Base-by-base conservation (phyloP, 2,113 vertebrate species). In the Melospiza melodia region DNA sequence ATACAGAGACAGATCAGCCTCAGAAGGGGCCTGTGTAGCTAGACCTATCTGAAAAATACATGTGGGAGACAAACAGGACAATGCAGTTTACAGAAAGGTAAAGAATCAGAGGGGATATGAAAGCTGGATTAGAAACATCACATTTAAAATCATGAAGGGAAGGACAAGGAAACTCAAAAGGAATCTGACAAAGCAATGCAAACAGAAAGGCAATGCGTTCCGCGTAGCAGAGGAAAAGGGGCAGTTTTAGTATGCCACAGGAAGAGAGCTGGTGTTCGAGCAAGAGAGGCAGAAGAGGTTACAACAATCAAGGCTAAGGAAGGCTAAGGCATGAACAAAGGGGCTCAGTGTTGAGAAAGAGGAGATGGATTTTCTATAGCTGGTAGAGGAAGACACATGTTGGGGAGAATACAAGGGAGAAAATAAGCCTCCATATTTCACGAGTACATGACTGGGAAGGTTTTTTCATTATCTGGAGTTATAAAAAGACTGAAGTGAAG, bases 391-490 rank as follows among this genome's bases (percentile, higher is more conserved):
- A 89, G 27, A 87, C 79, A 89, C 76, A 76, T 25, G 13, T 31
- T 63, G 48, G 33, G 43, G 17, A 96, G 31, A 86, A 91, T 30
- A 59, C 41, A 69, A 83, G 37, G 28, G 31, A 88, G 51, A 93
- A 93, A 86, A 52, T 67, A 94, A 67, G n/a, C 72, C 25, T 88
- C 59, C 7, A 16, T 77, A 74, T 80, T 82, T 80, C 72, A 67
- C 6, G 4, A 67, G 33, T 48, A 67, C 31, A 12, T 37, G 82
- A 86, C 93, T 48, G 12, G 35, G 27, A 90, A 17, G 61, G 71
- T 74, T 74, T 97, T 95, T 90, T 84, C 37, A 62, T 93, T 52
- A 83, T 90, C 80, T 84, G 39, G 33, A 83, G 51, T 31, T 52
- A 80, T 93, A 74, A 80, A 90, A 88, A 90, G 85, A 77, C 57